These are phyloP conservation scores for Sebastes diploproa DNA, from an alignment of 2,797 vertebrate species.

Conservation along the genomic window DNA sequence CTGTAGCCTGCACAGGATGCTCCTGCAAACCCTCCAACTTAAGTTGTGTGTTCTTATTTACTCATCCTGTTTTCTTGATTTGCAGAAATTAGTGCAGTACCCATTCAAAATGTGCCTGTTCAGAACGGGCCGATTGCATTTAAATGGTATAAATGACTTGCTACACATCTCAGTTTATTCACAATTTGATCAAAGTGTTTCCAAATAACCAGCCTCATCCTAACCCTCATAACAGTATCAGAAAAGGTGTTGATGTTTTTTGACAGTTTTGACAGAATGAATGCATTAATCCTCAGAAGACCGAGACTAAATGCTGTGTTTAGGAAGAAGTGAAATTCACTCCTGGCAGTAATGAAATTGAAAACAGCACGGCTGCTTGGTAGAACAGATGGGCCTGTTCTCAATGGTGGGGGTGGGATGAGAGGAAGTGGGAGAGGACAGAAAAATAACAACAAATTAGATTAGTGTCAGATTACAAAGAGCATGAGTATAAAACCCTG, in stretches of 20 bases:
- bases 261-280: background rate
- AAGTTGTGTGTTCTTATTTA: background rate
- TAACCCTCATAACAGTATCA: background rate
- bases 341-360: constrained; percentile 36
- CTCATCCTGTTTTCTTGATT: background rate
- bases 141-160: background rate
- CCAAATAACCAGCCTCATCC: background rate
- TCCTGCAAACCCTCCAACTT: background rate
- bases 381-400: constrained; percentile 54
- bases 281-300: background rate
- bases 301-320: background rate
- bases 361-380: constrained; percentile 40
- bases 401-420: background rate
- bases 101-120: background rate
- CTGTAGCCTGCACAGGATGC: background rate
- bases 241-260: background rate
- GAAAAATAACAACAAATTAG: constrained; percentile 10
- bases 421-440: background rate
- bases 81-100: background rate
- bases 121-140: background rate
- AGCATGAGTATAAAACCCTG: background rate
- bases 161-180: background rate
- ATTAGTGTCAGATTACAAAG: constrained; percentile 3
- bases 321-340: constrained; percentile 2
- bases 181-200: background rate